Evolutionary conservation across 2,113 vertebrate species (phyloP).

Genomic region (Pavo muticus): DNA sequence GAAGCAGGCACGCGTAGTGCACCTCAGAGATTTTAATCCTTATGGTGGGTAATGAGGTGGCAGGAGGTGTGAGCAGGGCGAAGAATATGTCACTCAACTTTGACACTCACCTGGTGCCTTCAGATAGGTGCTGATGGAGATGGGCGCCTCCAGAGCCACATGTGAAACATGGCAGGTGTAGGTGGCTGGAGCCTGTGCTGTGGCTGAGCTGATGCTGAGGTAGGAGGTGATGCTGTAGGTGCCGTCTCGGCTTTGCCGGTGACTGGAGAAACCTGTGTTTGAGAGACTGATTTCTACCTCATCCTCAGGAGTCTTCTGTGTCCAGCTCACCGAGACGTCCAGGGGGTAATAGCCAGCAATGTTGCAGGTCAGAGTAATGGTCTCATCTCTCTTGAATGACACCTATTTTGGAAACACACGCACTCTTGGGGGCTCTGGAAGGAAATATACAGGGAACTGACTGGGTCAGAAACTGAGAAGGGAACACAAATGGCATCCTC

Average conservation of each 20-base stretch:
- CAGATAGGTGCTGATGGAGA: not conserved
- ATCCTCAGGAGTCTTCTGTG: not conserved
- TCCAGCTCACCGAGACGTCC: slow-evolving; percentile 63
- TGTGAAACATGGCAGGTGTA: slow-evolving; percentile 86
- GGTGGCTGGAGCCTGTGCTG: slow-evolving; percentile 60
- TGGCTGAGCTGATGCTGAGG: slow-evolving; percentile 62
- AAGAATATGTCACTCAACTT: rapidly evolving
- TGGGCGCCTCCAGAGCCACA: slow-evolving; percentile 55
- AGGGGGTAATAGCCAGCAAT: slow-evolving; percentile 71
- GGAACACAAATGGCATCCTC: not conserved
- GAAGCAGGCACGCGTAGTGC: not conserved
- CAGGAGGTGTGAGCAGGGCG: not conserved
- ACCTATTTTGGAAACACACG: not conserved
- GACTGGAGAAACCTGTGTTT: slow-evolving; percentile 77
- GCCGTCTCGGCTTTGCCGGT: slow-evolving; percentile 79
- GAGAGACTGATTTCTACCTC: slow-evolving; percentile 18
- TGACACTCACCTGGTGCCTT: slow-evolving; percentile 30
- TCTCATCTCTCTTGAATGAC: not conserved
- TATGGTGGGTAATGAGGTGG: not conserved
- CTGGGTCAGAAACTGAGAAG: not conserved
- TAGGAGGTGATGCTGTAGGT: slow-evolving; percentile 82
- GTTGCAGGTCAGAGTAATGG: slow-evolving; percentile 34
- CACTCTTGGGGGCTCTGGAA: slow-evolving; percentile 56
- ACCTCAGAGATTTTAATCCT: not conserved
- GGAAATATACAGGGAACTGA: not conserved